These are phyloP conservation scores for Bugulina stolonifera DNA, from an alignment of 2,888 invertebrate species.

Conservation along the genomic window DNA sequence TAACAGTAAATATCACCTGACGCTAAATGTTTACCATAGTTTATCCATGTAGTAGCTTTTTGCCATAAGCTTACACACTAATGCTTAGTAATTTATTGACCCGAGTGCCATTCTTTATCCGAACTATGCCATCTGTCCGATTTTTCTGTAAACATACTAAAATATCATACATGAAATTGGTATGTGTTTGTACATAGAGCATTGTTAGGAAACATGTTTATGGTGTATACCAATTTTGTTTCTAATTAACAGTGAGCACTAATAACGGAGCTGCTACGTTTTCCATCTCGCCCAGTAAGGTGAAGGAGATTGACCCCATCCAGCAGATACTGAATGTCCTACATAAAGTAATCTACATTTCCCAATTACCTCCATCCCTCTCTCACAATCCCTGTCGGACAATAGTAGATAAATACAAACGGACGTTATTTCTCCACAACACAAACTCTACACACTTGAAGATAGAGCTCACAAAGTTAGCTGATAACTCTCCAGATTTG, in stretches of 20 bases:
- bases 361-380: slow-evolving; percentile 49
- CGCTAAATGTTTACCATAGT: no score
- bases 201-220: no score
- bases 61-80: no score
- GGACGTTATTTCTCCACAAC: slow-evolving; percentile 45
- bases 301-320: slow-evolving; percentile 52
- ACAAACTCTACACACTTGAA: slow-evolving; percentile 47
- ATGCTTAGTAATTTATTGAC: no score
- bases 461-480: slow-evolving; percentile 48
- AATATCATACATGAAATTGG: no score
- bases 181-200: no score
- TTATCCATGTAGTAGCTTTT: no score
- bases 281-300: slow-evolving; percentile 46
- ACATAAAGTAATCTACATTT: slow-evolving; percentile 51
- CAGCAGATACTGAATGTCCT: slow-evolving; percentile 49
- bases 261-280: slow-evolving; percentile 29
- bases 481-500: slow-evolving; percentile 33
- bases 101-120: no score
- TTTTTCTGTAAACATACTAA: no score
- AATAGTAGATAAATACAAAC: slow-evolving; percentile 49
- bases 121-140: no score
- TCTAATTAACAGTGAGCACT: slow-evolving; percentile 16
- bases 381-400: slow-evolving; percentile 42
- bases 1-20: no score
- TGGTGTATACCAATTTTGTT: no score